Evolutionary conservation across 2,113 vertebrate species (phyloP), one percentile per base, ranked within the genome.

Genomic region (Nothobranchius furzeri): DNA sequence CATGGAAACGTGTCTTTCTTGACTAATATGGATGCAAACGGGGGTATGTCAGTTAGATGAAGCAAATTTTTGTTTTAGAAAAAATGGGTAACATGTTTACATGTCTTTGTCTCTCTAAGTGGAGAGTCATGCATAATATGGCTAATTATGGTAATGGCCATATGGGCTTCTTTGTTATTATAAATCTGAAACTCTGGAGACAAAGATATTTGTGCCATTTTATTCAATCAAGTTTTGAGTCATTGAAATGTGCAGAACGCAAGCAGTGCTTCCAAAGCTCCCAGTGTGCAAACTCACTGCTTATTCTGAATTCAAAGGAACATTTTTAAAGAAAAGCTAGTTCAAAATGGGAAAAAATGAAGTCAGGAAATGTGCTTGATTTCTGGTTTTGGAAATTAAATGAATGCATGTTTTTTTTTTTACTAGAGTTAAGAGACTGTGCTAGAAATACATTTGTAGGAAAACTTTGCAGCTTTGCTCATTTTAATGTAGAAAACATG

Each of bases 161-260:
- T 59, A 74, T 68, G 49, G 73, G 69, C 49, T 62, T 36, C n/a
- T 68, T 72, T 68, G 30, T 30, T 1, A 30, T 30, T 46, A 63
- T 30, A 14, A 25, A 64, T 46, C 50, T 67, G 71, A 13, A 68
- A 67, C 60, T 20, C 5, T 36, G 37, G 13, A 72, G 59, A 79
- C 57, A 66, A 48, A 48, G 53, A 59, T 58, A 68, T 9, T 30
- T 17, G 24, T 12, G 47, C 9, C 12, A 36, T 36, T 52, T 30
- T 70, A 72, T 79, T 86, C 79, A 86, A 82, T 79, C 70, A 84
- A 40, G 65, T 64, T 68, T 79, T 64, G 56, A 57, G 74, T 76
- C 69, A 69, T 54, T 68, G 37, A 59, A 50, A 67, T 50, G 49
- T 25, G 42, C 66, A 68, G 56, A 36, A 43, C 68, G n/a, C 3